Conservation (phyloP, 2,888 invertebrate species). For the Aricia artaxerxes region DNA sequence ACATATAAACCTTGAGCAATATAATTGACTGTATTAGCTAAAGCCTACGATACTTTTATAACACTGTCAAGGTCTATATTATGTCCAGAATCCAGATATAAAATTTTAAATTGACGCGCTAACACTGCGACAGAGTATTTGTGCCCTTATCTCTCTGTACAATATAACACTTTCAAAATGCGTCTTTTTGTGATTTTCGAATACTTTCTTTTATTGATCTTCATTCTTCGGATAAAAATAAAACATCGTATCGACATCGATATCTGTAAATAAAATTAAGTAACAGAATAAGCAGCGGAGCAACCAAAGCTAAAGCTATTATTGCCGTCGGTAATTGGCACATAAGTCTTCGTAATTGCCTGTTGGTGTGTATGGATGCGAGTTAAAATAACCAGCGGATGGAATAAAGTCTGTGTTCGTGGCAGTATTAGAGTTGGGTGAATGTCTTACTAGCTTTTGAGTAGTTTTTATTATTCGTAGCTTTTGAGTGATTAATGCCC, state of each 20-base stretch:
- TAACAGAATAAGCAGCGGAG: not conserved
- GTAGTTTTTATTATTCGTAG: not conserved
- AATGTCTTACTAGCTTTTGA: slow-evolving; percentile 34
- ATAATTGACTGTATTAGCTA: slow-evolving; percentile 53
- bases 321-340: slow-evolving; percentile 17
- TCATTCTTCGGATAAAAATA: not conserved
- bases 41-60: slow-evolving; percentile 58
- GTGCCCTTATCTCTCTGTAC: not conserved
- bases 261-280: not conserved
- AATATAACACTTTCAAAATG: slow-evolving; percentile 25
- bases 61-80: slow-evolving; percentile 57
- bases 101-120: not conserved
- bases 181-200: not conserved
- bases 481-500: too few species aligned
- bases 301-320: not conserved
- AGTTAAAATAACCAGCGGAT: slow-evolving; percentile 2
- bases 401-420: not conserved
- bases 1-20: slow-evolving; percentile 52
- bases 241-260: not conserved
- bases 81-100: not conserved
- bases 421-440: not conserved
- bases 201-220: slow-evolving; percentile 35
- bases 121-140: not conserved
- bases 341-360: slow-evolving; percentile 13
- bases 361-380: not conserved